Evolutionary conservation across 2,113 vertebrate species (phyloP).

Genomic region (Galemys pyrenaicus): DNA sequence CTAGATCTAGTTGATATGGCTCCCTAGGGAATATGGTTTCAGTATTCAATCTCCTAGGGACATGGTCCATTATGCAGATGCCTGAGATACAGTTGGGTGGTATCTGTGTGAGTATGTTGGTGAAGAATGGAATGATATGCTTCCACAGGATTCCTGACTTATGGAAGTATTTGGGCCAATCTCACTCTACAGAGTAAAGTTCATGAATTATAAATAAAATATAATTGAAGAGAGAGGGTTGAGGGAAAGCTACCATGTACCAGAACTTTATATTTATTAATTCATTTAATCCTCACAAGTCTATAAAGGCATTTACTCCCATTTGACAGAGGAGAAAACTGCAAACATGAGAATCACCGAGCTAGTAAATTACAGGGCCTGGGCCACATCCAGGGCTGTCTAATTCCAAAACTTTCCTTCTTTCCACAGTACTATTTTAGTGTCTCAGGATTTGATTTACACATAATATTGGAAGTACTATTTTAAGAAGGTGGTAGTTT

Average conservation of each 20-base stretch:
- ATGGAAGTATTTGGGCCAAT: background rate
- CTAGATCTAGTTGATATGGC: background rate
- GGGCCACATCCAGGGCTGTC: background rate
- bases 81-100: background rate
- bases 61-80: too few relatives aligned
- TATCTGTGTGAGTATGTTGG: background rate
- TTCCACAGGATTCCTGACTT: background rate
- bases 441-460: background rate
- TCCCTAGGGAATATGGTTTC: background rate
- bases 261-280: background rate
- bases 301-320: background rate
- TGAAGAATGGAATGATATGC: background rate
- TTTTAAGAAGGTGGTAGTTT: background rate
- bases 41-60: background rate
- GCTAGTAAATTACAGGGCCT: background rate
- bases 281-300: background rate
- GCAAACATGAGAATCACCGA: background rate
- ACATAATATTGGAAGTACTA: background rate
- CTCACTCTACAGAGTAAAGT: background rate
- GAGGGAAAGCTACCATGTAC: background rate
- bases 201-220: conserved; percentile 26
- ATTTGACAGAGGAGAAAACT: conserved; percentile 8
- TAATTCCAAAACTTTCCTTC: background rate
- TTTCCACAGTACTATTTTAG: background rate
- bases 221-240: background rate